These are phyloP conservation scores for Ianthella basta DNA, from an alignment of 37 sponge, comb jelly and placozoan species.

Conservation along the genomic window DNA sequence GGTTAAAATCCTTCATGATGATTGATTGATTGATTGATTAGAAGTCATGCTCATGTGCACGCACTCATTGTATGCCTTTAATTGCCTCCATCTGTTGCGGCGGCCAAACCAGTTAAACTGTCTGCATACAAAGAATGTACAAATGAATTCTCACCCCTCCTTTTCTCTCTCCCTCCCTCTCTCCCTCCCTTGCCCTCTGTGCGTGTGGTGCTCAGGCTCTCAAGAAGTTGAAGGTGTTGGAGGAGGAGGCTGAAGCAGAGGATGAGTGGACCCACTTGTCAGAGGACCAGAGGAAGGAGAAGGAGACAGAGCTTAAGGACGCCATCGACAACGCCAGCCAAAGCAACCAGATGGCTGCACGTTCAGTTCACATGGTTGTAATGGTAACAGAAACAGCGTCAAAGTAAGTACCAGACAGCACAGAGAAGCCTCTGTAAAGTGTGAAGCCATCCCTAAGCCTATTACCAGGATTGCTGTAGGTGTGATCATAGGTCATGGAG, in stretches of 20 bases:
- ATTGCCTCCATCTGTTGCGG: too few species aligned
- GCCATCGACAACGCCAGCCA: slow-evolving; percentile 73
- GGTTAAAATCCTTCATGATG: too few species aligned
- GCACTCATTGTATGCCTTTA: too few species aligned
- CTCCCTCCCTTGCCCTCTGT: neutral
- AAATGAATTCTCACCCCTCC: neutral
- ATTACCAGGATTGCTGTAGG: too few species aligned
- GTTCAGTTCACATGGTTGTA: slow-evolving; percentile 73
- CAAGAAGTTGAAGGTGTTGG: slow-evolving; percentile 50
- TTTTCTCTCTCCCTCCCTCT: too few species aligned
- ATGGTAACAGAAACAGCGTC: slow-evolving; percentile 49
- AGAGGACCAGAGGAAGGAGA: slow-evolving; percentile 65
- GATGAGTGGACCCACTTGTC: slow-evolving; percentile 55
- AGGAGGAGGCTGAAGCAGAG: slow-evolving; percentile 46
- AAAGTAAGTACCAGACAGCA: slow-evolving; percentile 19
- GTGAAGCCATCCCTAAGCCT: neutral
- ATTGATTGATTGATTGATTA: too few species aligned
- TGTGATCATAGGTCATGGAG: too few species aligned
- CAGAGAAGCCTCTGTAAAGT: slow-evolving; percentile 13
- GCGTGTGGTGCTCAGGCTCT: slow-evolving; percentile 39
- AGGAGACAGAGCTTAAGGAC: slow-evolving; percentile 57
- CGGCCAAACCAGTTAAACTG: too few species aligned
- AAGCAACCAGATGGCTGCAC: slow-evolving; percentile 67
- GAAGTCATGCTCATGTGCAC: neutral
- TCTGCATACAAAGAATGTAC: too few species aligned